Evolutionary conservation across 2,113 vertebrate genomes (phyloP), one percentile per base, ranked within the genome.

Genomic region (Trachemys scripta): DNA sequence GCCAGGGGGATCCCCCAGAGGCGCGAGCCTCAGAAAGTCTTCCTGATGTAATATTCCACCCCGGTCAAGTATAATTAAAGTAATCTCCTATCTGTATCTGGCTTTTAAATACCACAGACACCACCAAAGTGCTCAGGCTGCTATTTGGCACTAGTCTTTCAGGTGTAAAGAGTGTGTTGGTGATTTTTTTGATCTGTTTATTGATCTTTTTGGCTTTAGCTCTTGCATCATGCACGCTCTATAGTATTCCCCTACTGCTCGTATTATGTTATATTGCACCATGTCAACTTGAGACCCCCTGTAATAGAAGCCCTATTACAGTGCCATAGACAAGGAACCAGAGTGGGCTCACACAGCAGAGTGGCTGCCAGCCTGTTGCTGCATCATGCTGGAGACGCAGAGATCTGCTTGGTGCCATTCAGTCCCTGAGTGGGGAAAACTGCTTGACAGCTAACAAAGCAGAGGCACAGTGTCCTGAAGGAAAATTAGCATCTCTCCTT

Each of bases 181-280:
- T 2, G 16, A 38, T 4, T n/a, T 90, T 49, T 78, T 10, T 1
- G 47, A 87, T 65, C 17, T 1, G 25, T 3, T 62, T 65, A 10
- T 49, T 49, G 62, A 10, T 2, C n/a, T 51, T 20, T 24, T 8
- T 16, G 29, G 9, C 17, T 0, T 0, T 6, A 85, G 80, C 53
- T 92, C 76, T 94, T 93, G 90, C 87, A 83, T 91, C 80, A 59
- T n/a, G 4, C 14, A 19, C 8, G 9, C 56, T 54, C 25, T 5
- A 53, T 51, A 53, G 20, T 57, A 29, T 89, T 53, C 29, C 45
- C 47, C 13, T 11, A 3, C 35, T 54, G 69, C 69, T 29, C 6
- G 29, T 1, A 0, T 65, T 6, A 57, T 3, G 47, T 12, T 1
- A 51, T 47, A 53, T 91, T 94, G 92, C 96, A 90, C 94, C 92